Evolutionary conservation across 2,113 vertebrate species (phyloP), one percentile per base, ranked within the genome.

Genomic region (Raphicerus campestris): DNA sequence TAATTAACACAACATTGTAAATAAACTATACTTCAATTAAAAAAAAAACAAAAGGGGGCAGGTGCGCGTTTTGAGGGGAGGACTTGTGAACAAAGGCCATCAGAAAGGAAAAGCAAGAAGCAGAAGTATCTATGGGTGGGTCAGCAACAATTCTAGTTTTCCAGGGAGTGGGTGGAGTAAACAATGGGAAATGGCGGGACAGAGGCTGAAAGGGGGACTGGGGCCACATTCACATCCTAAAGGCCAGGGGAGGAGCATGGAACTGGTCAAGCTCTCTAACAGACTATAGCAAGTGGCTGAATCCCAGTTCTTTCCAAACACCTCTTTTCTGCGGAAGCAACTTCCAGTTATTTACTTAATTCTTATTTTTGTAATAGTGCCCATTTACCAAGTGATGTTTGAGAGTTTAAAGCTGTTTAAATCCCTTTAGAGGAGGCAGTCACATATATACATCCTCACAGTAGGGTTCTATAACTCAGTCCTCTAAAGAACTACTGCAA

Each of bases 401-500:
- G 73, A 81, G n/a, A 17, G 28, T 80, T 96, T 82, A 88, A 93
- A 91, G n/a, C 30, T 73, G 7, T 70, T 96, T 92, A 96, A 89
- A 53, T 7, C 8, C 22, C 28, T 86, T 56, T 61, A 81, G 85
- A 96, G 86, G 78, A 39, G 11, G 35, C 24, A 53, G 45, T 47
- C 24, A 83, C 10, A 85, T 32, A 87, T 3, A 55, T 22, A 78
- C n/a, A 92, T 47, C 58, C 22, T 96, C 78, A 91, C 56, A 87
- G 24, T 15, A 87, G 73, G 73, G 66, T 70, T 85, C 92, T 85
- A 39, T 53, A 86, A 80, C 58, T 90, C n/a, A 91, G 80, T 92
- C 24, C 55, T 94, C 42, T 78, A 60, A 84, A 96, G 42, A 91
- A 28, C 28, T 87, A 96, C 42, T 92, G 42, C 45, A 89, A 51